phyloP scores from a whole-genome alignment of 2,888 invertebrate genomes.

The Drosophila glabriapex region DNA sequence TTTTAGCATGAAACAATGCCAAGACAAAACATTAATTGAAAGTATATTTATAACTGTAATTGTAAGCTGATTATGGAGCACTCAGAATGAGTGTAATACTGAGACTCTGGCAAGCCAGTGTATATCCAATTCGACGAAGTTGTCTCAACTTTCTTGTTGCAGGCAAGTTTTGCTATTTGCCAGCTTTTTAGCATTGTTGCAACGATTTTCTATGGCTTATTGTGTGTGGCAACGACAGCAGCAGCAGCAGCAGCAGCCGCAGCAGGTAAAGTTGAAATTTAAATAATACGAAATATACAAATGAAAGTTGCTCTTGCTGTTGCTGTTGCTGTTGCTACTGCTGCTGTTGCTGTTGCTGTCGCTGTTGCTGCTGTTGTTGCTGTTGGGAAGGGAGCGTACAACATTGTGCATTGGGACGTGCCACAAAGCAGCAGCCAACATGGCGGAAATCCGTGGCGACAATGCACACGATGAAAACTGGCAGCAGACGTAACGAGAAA shows the following conservation, averaged over 20 bases:
- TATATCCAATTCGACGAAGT: background rate
- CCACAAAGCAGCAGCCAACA: conserved; percentile 69
- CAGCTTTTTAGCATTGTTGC: conserved; percentile 67
- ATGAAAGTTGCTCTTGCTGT: conserved; percentile 23
- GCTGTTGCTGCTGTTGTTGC: background rate
- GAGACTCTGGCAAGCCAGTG: background rate
- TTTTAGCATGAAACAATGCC: too few relatives aligned
- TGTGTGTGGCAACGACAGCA: conserved; percentile 6
- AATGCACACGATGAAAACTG: conserved; percentile 50
- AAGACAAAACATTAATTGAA: too few relatives aligned
- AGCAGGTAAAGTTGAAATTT: conserved; percentile 58
- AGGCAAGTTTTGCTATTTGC: conserved; percentile 64
- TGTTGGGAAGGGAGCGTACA: background rate
- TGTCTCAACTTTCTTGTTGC: background rate
- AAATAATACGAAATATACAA: conserved; percentile 48
- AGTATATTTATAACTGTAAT: background rate
- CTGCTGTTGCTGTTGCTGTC: background rate
- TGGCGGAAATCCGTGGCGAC: conserved; percentile 81
- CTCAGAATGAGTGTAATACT: background rate
- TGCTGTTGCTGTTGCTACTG: background rate
- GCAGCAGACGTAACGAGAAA: conserved; percentile 29
- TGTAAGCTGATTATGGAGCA: background rate
- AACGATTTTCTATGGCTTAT: conserved; percentile 63
- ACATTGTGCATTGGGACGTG: conserved; percentile 64
- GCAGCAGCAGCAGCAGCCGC: background rate